Conservation (phyloP, 1,140 invertebrate species). For the Meteorus sp. region DNA sequence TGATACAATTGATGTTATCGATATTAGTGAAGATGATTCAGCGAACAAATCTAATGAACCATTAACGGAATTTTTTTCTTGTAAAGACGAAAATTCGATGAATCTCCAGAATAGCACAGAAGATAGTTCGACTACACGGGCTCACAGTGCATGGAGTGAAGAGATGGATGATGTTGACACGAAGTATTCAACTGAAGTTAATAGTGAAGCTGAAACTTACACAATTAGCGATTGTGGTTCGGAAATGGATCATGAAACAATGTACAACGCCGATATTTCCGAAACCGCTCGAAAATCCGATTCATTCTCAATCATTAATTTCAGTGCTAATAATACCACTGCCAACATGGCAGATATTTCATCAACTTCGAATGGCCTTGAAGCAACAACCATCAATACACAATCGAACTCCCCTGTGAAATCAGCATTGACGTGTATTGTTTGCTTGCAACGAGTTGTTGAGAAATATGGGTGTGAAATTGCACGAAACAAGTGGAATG, state of each 20-base stretch:
- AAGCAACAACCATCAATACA: neutral
- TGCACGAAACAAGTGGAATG: no score
- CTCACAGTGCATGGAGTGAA: neutral
- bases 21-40: neutral
- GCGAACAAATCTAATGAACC: neutral
- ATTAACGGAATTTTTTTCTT: constrained; percentile 18
- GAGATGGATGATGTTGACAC: neutral
- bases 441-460: no score
- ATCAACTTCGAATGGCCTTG: neutral
- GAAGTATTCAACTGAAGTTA: neutral
- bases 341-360: constrained; percentile 17
- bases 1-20: neutral
- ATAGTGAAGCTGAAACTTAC: constrained; percentile 15
- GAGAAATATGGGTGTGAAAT: no score
- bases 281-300: constrained; percentile 5
- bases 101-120: neutral
- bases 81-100: constrained; percentile 9
- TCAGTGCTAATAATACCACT: neutral
- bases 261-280: constrained; percentile 12
- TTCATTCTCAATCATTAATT: constrained; percentile 14
- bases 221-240: constrained; percentile 9
- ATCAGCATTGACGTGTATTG: neutral
- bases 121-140: neutral
- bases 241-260: neutral
- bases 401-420: no score